These are phyloP conservation scores for Caloenas nicobarica DNA, from an alignment of 2,113 vertebrate species.

Conservation along the genomic window DNA sequence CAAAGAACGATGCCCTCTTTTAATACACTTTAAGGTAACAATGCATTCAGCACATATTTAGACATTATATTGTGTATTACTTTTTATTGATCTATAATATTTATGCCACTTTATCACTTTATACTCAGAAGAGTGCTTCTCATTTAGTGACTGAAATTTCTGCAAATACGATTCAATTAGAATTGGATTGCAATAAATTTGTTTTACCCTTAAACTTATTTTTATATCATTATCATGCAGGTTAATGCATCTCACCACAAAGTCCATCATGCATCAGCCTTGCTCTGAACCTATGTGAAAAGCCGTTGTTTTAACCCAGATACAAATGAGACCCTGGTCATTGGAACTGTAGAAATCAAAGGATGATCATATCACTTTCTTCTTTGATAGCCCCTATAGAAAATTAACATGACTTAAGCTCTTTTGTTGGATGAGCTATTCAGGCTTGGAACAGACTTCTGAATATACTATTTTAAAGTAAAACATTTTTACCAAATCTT, in stretches of 20 bases:
- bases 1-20: background rate
- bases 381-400: background rate
- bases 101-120: background rate
- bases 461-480: background rate
- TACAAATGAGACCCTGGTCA: background rate
- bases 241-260: background rate
- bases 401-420: background rate
- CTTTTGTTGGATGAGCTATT: background rate
- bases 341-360: background rate
- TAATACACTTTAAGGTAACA: accelerated
- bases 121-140: background rate
- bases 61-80: accelerated
- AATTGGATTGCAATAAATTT: background rate
- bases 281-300: background rate
- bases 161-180: background rate
- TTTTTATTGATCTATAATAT: background rate
- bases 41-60: background rate
- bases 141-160: background rate
- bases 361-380: background rate
- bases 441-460: background rate
- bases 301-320: background rate
- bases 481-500: background rate
- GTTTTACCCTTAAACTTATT: background rate
- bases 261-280: background rate
- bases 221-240: background rate